A percentile compares a stretch with the other conserved stretches of the same genome.
Evolutionary conservation across 2,797 vertebrate genomes (phyloP).

Genomic region (Muscicapa comitata): DNA sequence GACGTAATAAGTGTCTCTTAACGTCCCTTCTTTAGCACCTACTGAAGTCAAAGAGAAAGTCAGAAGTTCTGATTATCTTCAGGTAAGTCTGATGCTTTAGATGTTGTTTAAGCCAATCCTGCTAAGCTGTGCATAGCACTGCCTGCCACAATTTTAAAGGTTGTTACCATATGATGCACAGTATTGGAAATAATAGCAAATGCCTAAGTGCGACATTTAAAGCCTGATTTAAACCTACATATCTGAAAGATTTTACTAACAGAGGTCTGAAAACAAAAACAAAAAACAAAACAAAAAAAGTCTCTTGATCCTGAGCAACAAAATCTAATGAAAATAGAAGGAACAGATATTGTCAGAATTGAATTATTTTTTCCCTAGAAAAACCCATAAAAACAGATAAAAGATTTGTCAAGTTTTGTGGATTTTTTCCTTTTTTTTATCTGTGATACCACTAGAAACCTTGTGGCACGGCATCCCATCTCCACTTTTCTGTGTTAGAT

Average conservation of each 20-base stretch:
- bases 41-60: not conserved
- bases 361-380: not conserved
- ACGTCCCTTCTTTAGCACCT: not conserved
- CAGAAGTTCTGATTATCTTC: not conserved
- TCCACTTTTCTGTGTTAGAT: not conserved
- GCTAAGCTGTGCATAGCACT: not conserved
- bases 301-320: not conserved
- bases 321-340: not conserved
- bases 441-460: not conserved
- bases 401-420: not conserved
- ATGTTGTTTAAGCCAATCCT: not conserved
- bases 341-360: not conserved
- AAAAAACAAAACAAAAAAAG: no score
- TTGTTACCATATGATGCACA: not conserved
- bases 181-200: not conserved
- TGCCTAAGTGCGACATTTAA: not conserved
- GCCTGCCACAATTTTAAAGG: not conserved
- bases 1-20: not conserved
- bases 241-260: not conserved
- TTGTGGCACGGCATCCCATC: accelerated
- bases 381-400: not conserved
- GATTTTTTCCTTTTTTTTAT: not conserved
- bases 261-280: not conserved
- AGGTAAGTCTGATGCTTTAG: not conserved
- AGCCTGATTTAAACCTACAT: not conserved